Evolutionary conservation across 1,140 invertebrate genomes (phyloP).

Genomic region (Drosophila kikkawai): DNA sequence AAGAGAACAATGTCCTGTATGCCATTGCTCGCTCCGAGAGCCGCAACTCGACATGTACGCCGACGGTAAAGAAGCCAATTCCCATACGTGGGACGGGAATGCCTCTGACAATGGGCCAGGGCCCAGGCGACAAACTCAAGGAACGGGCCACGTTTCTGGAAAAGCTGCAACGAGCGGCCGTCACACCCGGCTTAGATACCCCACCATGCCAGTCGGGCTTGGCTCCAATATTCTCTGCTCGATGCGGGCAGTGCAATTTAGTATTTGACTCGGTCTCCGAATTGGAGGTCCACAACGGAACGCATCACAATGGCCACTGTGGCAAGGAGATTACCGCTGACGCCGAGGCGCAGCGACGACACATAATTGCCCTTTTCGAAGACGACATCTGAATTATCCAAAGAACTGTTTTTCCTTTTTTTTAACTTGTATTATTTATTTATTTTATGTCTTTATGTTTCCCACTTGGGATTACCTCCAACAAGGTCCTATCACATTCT

Average conservation of each 20-base stretch:
- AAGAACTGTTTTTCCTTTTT: slow-evolving; percentile 11
- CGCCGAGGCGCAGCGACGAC: slow-evolving; percentile 63
- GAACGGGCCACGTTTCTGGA: slow-evolving; percentile 68
- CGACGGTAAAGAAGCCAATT: slow-evolving; percentile 72
- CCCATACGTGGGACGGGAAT: slow-evolving; percentile 46
- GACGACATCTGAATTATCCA: slow-evolving; percentile 63
- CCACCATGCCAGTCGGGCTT: slow-evolving; percentile 11
- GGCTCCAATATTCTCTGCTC: slow-evolving; percentile 58
- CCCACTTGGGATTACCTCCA: background rate
- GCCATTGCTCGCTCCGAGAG: slow-evolving; percentile 76
- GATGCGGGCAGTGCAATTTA: slow-evolving; percentile 74
- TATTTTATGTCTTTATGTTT: slow-evolving; percentile 6
- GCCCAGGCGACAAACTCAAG: slow-evolving; percentile 13
- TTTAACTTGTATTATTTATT: slow-evolving; percentile 24
- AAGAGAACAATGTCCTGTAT: slow-evolving; percentile 75
- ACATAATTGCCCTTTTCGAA: slow-evolving; percentile 81
- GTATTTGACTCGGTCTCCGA: slow-evolving; percentile 70
- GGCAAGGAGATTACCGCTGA: slow-evolving; percentile 28
- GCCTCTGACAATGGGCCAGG: background rate
- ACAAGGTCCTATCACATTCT: background rate
- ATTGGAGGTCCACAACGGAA: slow-evolving; percentile 74
- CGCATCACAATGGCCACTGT: slow-evolving; percentile 61
- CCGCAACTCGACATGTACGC: slow-evolving; percentile 50
- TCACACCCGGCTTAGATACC: slow-evolving; percentile 25
- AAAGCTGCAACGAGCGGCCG: slow-evolving; percentile 68